Conservation (phyloP, 2,113 vertebrate species). For the Scomber scombrus region DNA sequence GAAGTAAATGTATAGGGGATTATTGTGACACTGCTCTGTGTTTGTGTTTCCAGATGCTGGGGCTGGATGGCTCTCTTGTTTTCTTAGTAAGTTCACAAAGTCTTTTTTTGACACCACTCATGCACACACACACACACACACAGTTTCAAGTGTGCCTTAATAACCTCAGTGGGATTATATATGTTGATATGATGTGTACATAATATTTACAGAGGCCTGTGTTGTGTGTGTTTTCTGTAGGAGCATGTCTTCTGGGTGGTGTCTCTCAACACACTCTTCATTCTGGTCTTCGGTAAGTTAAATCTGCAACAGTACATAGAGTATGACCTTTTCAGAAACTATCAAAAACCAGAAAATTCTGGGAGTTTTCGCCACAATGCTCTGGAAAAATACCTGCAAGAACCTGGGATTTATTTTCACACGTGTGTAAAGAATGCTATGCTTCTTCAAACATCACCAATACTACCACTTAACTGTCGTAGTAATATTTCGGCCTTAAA, state of each 20-base stretch:
- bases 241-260: conserved; percentile 99
- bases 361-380: no score
- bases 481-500: no score
- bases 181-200: background rate
- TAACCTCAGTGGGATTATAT: background rate
- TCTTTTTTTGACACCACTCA: no score
- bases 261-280: conserved; percentile 98
- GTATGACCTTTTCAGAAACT: background rate
- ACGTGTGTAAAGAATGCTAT: no score
- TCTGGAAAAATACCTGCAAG: no score
- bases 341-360: no score
- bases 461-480: no score
- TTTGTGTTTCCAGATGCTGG: conserved; percentile 91
- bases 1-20: background rate
- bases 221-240: conserved; percentile 78
- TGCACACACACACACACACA: no score
- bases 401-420: no score
- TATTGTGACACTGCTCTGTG: conserved; percentile 1
- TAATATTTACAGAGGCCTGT: background rate
- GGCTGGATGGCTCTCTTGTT: conserved; percentile 97
- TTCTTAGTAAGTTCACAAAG: conserved; percentile 89
- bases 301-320: background rate
- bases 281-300: conserved; percentile 96
- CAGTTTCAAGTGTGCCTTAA: background rate
- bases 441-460: no score